These are phyloP conservation scores for Bolborhynchus lineola DNA, from an alignment of 2,113 vertebrate genomes.

Conservation along the genomic window DNA sequence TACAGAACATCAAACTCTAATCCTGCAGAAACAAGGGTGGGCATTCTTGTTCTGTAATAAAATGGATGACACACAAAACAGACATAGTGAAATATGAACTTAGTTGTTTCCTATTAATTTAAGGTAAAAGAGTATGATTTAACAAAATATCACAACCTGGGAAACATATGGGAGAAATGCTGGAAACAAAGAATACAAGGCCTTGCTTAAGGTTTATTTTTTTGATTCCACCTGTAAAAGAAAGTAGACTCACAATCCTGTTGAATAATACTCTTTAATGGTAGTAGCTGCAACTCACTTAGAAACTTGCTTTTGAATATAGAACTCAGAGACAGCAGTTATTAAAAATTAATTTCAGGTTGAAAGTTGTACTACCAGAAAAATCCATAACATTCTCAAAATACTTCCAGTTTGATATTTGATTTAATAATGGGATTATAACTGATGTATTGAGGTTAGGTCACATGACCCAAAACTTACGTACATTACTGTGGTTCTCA, in stretches of 20 bases:
- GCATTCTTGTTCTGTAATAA: rapidly evolving
- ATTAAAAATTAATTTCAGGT: not conserved
- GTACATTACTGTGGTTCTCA: not conserved
- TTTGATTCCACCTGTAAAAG: not conserved
- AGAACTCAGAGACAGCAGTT: not conserved
- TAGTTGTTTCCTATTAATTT: not conserved
- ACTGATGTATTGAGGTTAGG: not conserved
- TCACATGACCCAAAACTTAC: not conserved
- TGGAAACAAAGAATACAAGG: not conserved
- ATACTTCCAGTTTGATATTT: not conserved
- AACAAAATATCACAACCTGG: not conserved
- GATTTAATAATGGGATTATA: not conserved
- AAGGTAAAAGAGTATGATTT: not conserved
- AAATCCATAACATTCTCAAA: not conserved
- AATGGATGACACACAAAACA: not conserved
- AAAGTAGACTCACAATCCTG: not conserved
- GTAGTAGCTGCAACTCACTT: not conserved
- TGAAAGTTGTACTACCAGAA: not conserved
- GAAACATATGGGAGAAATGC: not conserved
- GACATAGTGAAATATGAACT: not conserved
- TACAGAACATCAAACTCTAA: not conserved
- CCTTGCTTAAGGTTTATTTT: not conserved
- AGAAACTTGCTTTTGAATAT: not conserved
- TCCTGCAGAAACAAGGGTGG: not conserved
- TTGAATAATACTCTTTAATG: not conserved